phyloP scores from a whole-genome alignment of 2,113 vertebrate species.

The Dunckerocampus dactyliophorus region DNA sequence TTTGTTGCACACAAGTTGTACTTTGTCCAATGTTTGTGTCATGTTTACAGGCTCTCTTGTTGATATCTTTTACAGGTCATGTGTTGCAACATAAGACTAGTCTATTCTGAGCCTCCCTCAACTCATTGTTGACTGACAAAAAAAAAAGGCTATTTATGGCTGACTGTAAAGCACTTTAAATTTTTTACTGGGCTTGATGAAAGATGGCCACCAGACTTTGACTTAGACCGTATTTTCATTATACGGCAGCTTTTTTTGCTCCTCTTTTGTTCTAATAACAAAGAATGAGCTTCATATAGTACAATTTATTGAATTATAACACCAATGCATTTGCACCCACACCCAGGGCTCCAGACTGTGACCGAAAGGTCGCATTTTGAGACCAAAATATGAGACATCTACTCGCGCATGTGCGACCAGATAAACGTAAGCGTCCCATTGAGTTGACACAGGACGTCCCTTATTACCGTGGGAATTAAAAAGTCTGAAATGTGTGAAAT shows the following conservation, averaged over 20 bases:
- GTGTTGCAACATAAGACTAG: conserved; percentile 56
- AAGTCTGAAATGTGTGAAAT: too few relatives aligned
- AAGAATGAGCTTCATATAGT: background rate
- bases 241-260: background rate
- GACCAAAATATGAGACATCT: too few relatives aligned
- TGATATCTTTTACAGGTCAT: conserved; percentile 39
- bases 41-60: conserved; percentile 8
- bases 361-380: too few relatives aligned
- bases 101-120: conserved; percentile 66
- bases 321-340: too few relatives aligned
- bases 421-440: too few relatives aligned
- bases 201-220: conserved; percentile 8
- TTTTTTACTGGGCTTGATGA: conserved; percentile 11
- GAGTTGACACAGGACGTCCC: too few relatives aligned
- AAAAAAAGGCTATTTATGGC: conserved; percentile 33
- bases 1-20: conserved; percentile 13
- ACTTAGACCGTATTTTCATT: background rate
- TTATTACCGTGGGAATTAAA: too few relatives aligned
- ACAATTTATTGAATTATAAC: too few relatives aligned
- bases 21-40: conserved; percentile 25
- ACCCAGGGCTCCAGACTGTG: too few relatives aligned
- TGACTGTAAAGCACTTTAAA: conserved; percentile 23
- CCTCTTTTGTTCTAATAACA: background rate
- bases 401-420: too few relatives aligned
- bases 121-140: conserved; percentile 41